Percentiles rank a stretch among this genome's conserved stretches.
Evolutionary conservation across 1,140 invertebrate species (phyloP).

Genomic region (Heliconius nattereri): DNA sequence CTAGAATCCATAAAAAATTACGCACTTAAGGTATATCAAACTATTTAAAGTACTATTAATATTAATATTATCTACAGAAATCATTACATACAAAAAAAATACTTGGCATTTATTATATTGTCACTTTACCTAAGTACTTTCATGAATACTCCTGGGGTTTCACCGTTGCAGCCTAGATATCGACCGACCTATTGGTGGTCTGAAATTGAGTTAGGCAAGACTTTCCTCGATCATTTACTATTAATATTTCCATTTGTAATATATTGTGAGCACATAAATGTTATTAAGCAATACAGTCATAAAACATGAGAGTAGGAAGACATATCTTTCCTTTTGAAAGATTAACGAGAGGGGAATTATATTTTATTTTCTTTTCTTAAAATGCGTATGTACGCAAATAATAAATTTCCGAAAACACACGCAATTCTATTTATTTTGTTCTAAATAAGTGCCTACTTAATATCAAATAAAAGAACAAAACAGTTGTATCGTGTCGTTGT

Average conservation of each 20-base stretch:
- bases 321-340: background rate
- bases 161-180: conserved; percentile 38
- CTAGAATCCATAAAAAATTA: background rate
- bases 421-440: background rate
- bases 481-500: no score
- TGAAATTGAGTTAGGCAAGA: conserved; percentile 33
- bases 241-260: background rate
- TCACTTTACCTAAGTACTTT: background rate
- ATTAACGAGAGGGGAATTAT: background rate
- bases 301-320: background rate
- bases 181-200: conserved; percentile 41
- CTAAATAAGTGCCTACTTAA: background rate
- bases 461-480: background rate
- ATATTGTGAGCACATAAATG: background rate
- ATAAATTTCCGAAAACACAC: no score
- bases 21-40: background rate
- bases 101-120: background rate
- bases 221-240: background rate
- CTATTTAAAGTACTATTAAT: background rate
- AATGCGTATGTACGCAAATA: no score
- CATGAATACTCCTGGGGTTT: conserved; percentile 19
- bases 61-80: background rate
- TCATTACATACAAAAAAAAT: background rate
- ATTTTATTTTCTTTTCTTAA: background rate
- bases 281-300: background rate